Conservation (phyloP, 2,888 invertebrate genomes). For the Andrena camellia region DNA sequence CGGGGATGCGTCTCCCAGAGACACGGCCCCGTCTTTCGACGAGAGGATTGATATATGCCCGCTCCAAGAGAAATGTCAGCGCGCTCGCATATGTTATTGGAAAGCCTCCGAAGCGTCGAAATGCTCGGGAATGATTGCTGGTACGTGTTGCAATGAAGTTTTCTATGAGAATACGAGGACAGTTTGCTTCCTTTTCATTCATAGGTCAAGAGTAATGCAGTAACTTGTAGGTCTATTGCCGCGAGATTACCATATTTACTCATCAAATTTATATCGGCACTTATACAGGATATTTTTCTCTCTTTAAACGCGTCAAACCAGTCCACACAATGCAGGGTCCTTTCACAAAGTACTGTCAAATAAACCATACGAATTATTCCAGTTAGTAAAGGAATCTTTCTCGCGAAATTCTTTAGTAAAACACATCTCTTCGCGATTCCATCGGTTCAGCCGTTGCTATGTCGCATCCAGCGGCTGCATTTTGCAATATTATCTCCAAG, state of each 20-base stretch:
- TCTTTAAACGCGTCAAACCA: too few species aligned
- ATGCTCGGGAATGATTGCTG: background rate
- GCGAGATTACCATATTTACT: too few species aligned
- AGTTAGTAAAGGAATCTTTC: background rate
- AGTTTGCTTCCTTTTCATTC: too few species aligned
- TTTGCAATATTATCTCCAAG: constrained; percentile 69
- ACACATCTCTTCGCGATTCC: constrained; percentile 30
- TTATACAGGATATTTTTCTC: too few species aligned
- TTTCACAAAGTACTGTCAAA: too few species aligned
- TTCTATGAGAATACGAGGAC: background rate
- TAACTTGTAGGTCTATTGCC: too few species aligned
- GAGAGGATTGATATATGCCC: constrained; percentile 47
- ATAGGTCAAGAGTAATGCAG: too few species aligned
- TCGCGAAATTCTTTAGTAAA: background rate
- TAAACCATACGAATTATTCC: too few species aligned
- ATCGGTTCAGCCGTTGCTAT: constrained; percentile 32
- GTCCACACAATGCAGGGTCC: too few species aligned
- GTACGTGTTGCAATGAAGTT: constrained; percentile 1
- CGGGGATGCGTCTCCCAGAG: constrained; percentile 10
- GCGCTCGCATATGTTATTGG: background rate
- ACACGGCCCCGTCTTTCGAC: constrained; percentile 4
- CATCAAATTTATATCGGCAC: too few species aligned
- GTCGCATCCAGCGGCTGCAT: constrained; percentile 52
- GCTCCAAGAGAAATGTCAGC: constrained; percentile 37
- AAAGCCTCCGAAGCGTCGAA: background rate